Conservation (phyloP, 2,888 invertebrate genomes). For the Tribolium freemani region DNA sequence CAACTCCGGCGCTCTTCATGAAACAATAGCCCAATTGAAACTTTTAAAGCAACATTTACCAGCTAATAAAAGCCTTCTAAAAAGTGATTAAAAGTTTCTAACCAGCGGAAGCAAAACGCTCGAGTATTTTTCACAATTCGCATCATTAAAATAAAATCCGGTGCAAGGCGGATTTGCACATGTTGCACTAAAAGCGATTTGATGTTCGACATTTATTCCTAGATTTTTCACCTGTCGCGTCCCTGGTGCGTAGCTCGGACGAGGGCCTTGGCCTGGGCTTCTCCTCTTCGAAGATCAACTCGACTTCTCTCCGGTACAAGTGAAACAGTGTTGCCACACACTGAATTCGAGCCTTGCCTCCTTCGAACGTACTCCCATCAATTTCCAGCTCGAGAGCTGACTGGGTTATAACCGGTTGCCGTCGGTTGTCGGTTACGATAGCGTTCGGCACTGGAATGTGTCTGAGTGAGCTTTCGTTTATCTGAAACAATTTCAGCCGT, state of each 20-base stretch:
- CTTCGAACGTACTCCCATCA: constrained; percentile 75
- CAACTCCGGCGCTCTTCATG: not conserved
- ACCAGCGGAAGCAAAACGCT: not conserved
- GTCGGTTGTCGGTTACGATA: constrained; percentile 50
- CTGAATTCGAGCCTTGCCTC: constrained; percentile 75
- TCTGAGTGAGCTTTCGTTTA: constrained; percentile 42
- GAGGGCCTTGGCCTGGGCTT: constrained; percentile 81
- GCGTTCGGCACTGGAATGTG: constrained; percentile 53
- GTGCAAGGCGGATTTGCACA: not conserved
- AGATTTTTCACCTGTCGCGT: constrained; percentile 71
- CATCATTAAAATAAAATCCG: not conserved
- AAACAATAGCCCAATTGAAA: constrained; percentile 14
- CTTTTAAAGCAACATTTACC: constrained; percentile 19
- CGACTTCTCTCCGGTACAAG: constrained; percentile 75
- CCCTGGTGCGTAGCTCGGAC: constrained; percentile 80
- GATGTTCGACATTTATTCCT: not conserved
- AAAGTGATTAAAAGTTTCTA: constrained; percentile 28
- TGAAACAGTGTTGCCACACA: constrained; percentile 80
- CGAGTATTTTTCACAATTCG: not conserved
- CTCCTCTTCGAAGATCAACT: constrained; percentile 79
- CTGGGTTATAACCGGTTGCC: constrained; percentile 57
- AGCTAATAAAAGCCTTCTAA: constrained; percentile 23
- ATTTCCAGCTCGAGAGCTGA: constrained; percentile 74
- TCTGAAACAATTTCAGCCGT: constrained; percentile 38
- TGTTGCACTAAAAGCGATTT: not conserved